phyloP scores from a whole-genome alignment of 2,888 invertebrate species.

The Ethmia dodecea region DNA sequence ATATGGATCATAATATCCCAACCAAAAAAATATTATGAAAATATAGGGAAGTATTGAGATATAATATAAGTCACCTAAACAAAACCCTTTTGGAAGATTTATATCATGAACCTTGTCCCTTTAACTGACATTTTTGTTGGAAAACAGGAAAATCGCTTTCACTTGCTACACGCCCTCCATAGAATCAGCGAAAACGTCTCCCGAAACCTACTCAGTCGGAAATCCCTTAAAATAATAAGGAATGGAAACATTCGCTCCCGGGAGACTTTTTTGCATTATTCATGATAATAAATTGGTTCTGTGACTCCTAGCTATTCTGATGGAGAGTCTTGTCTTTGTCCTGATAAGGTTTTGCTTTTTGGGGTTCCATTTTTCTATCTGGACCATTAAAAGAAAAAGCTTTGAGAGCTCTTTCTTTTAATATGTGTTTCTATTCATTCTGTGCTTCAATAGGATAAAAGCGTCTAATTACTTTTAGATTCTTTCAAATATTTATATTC shows the following conservation, averaged over 20 bases:
- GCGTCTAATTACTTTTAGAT: background rate
- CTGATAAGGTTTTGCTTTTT: background rate
- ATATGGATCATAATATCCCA: no score
- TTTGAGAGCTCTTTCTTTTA: background rate
- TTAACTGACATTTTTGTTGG: no score
- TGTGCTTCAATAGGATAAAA: background rate
- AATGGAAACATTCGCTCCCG: conserved; percentile 27
- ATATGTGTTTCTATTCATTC: background rate
- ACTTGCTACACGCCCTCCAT: background rate
- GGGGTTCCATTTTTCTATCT: background rate
- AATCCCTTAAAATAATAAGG: conserved; percentile 39
- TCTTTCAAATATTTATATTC: no score
- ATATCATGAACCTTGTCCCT: no score
- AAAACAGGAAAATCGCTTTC: conserved; percentile 5
- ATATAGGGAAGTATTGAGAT: no score
- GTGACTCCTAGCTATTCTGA: conserved; percentile 7
- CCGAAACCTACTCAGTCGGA: conserved; percentile 15
- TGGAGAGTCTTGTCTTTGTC: no score
- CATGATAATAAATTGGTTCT: conserved; percentile 50
- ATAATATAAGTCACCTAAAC: no score
- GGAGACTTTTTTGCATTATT: conserved; percentile 43
- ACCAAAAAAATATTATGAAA: no score
- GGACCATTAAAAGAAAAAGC: background rate
- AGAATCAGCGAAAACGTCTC: conserved; percentile 4
- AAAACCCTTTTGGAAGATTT: no score